Base-by-base conservation (phyloP, 37 sponge, comb jelly and placozoan species). In the Amphimedon queenslandica region DNA sequence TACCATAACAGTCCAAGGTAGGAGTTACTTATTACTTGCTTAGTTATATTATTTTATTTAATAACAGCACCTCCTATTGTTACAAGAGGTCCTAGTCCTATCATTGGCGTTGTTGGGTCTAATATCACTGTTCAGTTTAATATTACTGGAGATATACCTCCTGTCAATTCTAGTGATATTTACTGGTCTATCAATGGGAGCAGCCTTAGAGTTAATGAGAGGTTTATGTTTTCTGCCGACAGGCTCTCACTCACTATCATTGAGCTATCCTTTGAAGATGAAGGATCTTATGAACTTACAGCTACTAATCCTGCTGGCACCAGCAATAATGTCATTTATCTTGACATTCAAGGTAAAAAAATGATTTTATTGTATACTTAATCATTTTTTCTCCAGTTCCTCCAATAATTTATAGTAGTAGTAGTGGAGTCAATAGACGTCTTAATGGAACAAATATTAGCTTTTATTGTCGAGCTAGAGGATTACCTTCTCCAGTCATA, bases 271-370 rank as follows among this genome's bases (percentile, higher is more conserved):
- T 35, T 64, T 2, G 40, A 20, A 64, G 66, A 60, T 75, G 66
- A 75, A 39, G 76, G 76, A 2, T 33, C 1, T 8, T 75, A 75
- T 51, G 64, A 64, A 40, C 8, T 75, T 3, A 37, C 29, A 21
- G 76, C 43, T 41, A 64, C 25, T 18, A 63, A 75, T 34, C 64
- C 42, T 20, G 65, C 76, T 63, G 76, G 76, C 32, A 6, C 61
- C 57, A 35, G 38, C 24, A 16, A 23, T 58, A 38, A 23, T 23
- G 57, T 42, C 20, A 38, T 58, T 16, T 74, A 3, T 39, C 63
- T 74, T 23, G 63, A 74, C 21, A 11, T 74, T 1, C 36, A 57
- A 2, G 37, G 74, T 74, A 57, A 23, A 42, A 8, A 18, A 18
- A 18, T 47, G 13, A 47, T 18, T 47, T 47, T 47, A 47, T 47